A percentile compares a stretch with the other conserved stretches of the same genome.
These are phyloP conservation scores for Tupaia tana DNA, from an alignment of 2,113 vertebrate genomes.

Conservation along the genomic window DNA sequence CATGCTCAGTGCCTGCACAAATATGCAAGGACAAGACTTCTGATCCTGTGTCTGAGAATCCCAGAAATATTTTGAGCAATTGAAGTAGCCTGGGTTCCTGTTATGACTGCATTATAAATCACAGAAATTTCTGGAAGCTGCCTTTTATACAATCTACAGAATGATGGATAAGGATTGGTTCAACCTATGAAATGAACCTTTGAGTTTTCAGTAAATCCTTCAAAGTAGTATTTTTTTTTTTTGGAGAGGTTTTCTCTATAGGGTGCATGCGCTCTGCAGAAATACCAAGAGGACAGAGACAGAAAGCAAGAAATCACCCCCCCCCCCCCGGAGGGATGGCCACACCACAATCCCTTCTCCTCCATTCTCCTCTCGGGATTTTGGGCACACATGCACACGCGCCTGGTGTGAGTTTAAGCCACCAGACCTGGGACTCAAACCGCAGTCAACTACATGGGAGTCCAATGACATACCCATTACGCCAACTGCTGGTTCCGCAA, in stretches of 20 bases:
- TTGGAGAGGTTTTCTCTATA: too few relatives aligned
- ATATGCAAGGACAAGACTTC: accelerated
- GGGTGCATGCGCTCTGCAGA: too few relatives aligned
- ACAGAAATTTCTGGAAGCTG: not conserved
- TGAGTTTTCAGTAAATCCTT: not conserved
- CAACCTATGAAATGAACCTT: not conserved
- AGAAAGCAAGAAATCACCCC: too few relatives aligned
- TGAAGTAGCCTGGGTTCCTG: not conserved
- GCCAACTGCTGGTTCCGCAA: not conserved
- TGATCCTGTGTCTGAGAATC: not conserved
- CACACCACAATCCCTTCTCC: too few relatives aligned
- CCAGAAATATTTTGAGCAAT: not conserved
- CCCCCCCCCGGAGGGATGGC: too few relatives aligned
- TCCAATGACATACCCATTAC: too few relatives aligned
- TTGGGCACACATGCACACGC: too few relatives aligned
- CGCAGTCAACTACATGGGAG: too few relatives aligned
- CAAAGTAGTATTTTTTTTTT: not conserved
- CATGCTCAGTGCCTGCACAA: accelerated
- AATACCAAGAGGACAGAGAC: too few relatives aligned
- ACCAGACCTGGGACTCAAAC: too few relatives aligned
- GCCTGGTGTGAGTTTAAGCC: too few relatives aligned
- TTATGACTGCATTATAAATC: not conserved
- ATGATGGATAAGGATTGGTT: not conserved
- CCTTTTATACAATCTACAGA: not conserved
- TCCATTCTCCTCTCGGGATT: too few relatives aligned